Base-by-base conservation (phyloP, 2,113 vertebrate species). In the Willisornis vidua region DNA sequence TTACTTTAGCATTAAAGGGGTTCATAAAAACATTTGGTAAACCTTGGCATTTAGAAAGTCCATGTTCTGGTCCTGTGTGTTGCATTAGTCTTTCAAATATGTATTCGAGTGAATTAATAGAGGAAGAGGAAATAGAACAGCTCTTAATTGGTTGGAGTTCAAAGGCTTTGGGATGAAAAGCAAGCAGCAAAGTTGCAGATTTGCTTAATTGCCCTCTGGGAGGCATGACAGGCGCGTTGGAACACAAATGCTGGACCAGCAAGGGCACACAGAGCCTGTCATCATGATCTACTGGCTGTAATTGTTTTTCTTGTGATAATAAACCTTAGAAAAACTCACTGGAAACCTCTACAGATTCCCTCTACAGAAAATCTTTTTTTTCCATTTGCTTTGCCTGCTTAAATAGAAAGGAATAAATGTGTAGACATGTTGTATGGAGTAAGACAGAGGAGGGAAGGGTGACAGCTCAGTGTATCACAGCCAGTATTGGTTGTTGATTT, bases 171-270 rank as follows among this genome's bases (percentile, higher is more conserved):
- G 17, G 45, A 33, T 84, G 63, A 43, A 15, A 46, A 91, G 35
- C 0, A 9, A 80, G 67, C 54, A 37, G 59, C 45, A 48, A 14
- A 35, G n/a, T 2, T 12, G 45, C 81, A 52, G 55, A 33, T 84
- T 70, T 80, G 39, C 48, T 59, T 33, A 3, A 26, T 33, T 72
- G 17, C 31, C 39, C 43, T 16, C 8, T 4, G 16, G 45, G 31
- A 72, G 57, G 51, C 86, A 24, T 4, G 0, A 51, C 1, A 0
- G 41, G 51, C 0, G 1, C 70, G 35, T 54, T 0, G 0, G 65
- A 78, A 31, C 62, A 8, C 46, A 58, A 39, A 10, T 55, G 62
- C 49, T 51, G 41, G 6, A 57, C 55, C 49, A 35, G 68, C 58
- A 0, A 0, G 29, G 15, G 39, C 45, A 14, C 51, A 57, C 15